Percentiles rank a stretch among this genome's conserved stretches.
phyloP scores from a whole-genome alignment of 1,140 invertebrate species.

The Megathymus violae region DNA sequence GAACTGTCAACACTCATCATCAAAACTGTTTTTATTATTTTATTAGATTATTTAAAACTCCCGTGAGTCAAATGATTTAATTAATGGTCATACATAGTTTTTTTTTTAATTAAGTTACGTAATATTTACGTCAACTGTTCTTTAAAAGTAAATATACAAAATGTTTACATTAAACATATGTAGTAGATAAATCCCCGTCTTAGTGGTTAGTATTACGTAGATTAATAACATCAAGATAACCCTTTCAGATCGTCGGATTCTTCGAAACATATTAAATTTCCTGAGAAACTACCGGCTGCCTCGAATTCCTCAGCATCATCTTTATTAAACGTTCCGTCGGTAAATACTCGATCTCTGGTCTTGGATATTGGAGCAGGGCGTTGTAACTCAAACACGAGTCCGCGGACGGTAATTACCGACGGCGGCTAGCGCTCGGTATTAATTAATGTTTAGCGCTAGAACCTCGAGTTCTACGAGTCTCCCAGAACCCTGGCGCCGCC shows the following conservation, averaged over 20 bases:
- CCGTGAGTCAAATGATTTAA: no score
- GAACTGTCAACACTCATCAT: no score
- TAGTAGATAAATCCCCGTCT: not conserved
- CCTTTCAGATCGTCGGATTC: not conserved
- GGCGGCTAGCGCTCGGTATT: not conserved
- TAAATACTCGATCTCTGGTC: slow-evolving; percentile 2
- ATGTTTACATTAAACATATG: not conserved
- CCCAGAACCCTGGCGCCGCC: not conserved
- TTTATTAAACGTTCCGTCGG: slow-evolving; percentile 31
- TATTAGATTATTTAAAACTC: no score
- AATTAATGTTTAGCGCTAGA: not conserved
- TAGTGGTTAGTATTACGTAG: not conserved
- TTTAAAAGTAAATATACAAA: no score
- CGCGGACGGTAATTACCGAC: not conserved
- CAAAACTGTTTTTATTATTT: no score
- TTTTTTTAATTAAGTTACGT: no score
- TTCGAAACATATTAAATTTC: not conserved
- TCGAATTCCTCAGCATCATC: slow-evolving; percentile 17
- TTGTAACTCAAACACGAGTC: not conserved
- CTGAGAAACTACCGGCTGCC: not conserved
- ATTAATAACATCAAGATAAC: not conserved
- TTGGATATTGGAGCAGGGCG: slow-evolving; percentile 4
- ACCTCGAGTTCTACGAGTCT: not conserved
- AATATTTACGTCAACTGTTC: no score
- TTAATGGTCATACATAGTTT: no score